Conservation (phyloP, 2,888 invertebrate genomes). For the Dolichopus griseipennis region DNA sequence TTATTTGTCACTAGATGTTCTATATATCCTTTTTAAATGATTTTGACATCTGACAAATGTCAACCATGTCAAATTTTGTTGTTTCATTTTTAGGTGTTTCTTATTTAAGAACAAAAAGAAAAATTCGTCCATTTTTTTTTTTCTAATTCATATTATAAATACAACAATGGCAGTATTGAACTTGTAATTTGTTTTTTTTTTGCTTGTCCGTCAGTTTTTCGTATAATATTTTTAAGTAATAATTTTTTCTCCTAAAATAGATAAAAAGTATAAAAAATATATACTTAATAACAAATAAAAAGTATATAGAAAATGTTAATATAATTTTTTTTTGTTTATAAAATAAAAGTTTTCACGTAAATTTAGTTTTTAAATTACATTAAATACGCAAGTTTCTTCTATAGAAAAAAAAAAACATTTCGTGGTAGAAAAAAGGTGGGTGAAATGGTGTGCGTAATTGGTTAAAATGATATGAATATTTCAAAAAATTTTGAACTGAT, state of each 20-base stretch:
- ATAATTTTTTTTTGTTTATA: background rate
- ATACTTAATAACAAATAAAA: background rate
- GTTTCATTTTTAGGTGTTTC: too few species aligned
- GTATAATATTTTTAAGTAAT: background rate
- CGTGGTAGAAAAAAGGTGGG: background rate
- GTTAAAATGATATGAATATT: too few species aligned
- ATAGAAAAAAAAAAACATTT: conserved; percentile 1
- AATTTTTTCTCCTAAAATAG: conserved; percentile 3
- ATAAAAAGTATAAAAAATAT: background rate
- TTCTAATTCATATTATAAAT: too few species aligned
- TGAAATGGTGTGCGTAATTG: conserved; percentile 2
- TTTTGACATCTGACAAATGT: too few species aligned
- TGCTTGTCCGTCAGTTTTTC: conserved; percentile 2
- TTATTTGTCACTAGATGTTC: too few species aligned
- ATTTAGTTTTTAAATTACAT: background rate
- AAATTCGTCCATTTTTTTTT: background rate
- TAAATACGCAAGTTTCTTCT: background rate
- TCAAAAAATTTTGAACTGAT: too few species aligned
- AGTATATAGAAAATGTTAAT: background rate
- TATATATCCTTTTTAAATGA: too few species aligned
- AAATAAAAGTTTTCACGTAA: background rate
- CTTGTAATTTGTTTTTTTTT: background rate
- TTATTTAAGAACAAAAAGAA: too few species aligned
- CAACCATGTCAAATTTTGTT: too few species aligned
- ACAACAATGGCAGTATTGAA: background rate